Conservation (phyloP, 2,113 vertebrate species). For the Bubo bubo region DNA sequence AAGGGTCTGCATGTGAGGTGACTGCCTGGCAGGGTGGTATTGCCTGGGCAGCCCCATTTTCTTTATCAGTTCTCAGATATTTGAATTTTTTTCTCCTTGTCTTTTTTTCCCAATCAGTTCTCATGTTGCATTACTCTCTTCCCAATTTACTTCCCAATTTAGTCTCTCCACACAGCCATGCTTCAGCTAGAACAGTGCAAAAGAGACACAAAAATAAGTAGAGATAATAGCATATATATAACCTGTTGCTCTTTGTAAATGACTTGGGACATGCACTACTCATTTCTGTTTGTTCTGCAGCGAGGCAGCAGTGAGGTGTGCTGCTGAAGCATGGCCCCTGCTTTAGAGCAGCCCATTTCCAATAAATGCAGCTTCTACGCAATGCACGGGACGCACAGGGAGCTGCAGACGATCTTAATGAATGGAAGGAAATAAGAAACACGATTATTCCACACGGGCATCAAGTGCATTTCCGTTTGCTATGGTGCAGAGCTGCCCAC, state of each 20-base stretch:
- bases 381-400: neutral
- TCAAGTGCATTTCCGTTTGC: neutral
- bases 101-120: neutral
- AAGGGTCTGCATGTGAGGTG: neutral
- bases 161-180: neutral
- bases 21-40: neutral
- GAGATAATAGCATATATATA: no score
- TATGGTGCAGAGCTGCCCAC: neutral
- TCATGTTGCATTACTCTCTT: neutral
- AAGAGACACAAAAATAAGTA: neutral
- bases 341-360: neutral
- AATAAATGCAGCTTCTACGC: neutral
- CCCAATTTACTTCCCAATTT: neutral
- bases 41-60: neutral
- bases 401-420: neutral
- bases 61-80: neutral
- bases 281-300: rapidly evolving
- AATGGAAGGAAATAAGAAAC: neutral
- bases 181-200: neutral
- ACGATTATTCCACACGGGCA: neutral
- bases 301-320: neutral
- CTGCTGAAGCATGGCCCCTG: neutral
- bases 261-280: neutral
- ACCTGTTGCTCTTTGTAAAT: neutral
- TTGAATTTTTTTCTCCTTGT: neutral